These are phyloP conservation scores for Melitaea cinxia DNA, from an alignment of 1,140 invertebrate species.

Conservation along the genomic window DNA sequence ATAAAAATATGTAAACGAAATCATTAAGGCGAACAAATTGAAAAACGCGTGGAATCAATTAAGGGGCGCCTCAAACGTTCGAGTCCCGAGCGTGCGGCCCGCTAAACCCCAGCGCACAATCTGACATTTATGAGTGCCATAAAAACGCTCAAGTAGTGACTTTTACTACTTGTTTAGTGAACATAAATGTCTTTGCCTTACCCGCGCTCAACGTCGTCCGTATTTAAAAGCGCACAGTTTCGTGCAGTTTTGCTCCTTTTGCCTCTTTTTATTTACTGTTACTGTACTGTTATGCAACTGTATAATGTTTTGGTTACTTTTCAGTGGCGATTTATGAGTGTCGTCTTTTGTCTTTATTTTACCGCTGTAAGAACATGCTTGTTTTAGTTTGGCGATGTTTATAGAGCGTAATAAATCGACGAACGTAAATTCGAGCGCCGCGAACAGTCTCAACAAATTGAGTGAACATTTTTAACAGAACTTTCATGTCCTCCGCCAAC, in stretches of 20 bases:
- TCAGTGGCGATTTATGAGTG: slow-evolving; percentile 72
- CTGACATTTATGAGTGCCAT: slow-evolving; percentile 83
- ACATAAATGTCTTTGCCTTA: slow-evolving; percentile 82
- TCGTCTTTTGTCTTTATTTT: slow-evolving; percentile 78
- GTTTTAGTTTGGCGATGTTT: slow-evolving; percentile 60
- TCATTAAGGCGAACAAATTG: slow-evolving; percentile 57
- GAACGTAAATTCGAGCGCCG: slow-evolving; percentile 28
- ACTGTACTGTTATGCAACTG: slow-evolving; percentile 77
- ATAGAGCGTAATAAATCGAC: slow-evolving; percentile 41
- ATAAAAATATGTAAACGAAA: slow-evolving; percentile 46
- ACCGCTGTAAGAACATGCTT: slow-evolving; percentile 64
- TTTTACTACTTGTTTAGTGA: slow-evolving; percentile 84
- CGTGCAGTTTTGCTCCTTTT: slow-evolving; percentile 76
- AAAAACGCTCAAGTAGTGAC: slow-evolving; percentile 83
- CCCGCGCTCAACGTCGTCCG: slow-evolving; percentile 76
- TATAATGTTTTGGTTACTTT: slow-evolving; percentile 79
- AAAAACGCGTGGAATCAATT: slow-evolving; percentile 70
- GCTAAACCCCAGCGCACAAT: slow-evolving; percentile 75
- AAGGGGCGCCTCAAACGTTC: slow-evolving; percentile 49
- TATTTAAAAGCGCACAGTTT: slow-evolving; percentile 81
- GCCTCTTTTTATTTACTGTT: slow-evolving; percentile 76
- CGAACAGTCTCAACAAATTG: slow-evolving; percentile 23
- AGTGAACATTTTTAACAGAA: slow-evolving; percentile 24
- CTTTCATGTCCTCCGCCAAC: slow-evolving; percentile 4
- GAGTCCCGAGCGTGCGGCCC: slow-evolving; percentile 45